Evolutionary conservation across 2,888 invertebrate genomes (phyloP), one percentile per base, ranked within the genome.

Genomic region (Hydroisotoma schaefferi): DNA sequence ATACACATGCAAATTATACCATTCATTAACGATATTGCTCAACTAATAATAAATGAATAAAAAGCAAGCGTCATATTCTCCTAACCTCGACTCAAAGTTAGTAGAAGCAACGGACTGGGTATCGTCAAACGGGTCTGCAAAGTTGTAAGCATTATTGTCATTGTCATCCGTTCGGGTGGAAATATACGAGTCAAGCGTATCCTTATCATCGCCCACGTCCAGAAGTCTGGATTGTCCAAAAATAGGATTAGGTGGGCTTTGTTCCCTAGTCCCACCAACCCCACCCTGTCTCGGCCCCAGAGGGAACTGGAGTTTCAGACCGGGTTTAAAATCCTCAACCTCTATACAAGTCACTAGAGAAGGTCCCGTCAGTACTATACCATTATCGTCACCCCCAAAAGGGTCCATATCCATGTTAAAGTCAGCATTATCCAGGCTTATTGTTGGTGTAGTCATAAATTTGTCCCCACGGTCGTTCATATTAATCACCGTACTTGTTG

Each of bases 41-140:
- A n/a, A n/a, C n/a, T n/a, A n/a, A n/a, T n/a, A n/a, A n/a, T n/a
- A n/a, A n/a, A n/a, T n/a, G n/a, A n/a, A n/a, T n/a, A n/a, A n/a
- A n/a, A n/a, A n/a, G n/a, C n/a, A n/a, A n/a, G n/a, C n/a, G n/a
- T n/a, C n/a, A n/a, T n/a, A n/a, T n/a, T n/a, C n/a, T n/a, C 22
- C 58, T 40, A 61, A 66, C 67, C 69, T 70, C 52, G 65, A 69
- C 53, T 70, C 70, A 61, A 63, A 67, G 55, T 57, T 65, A 27
- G 65, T 68, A 26, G 70, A 70, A 60, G 70, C 70, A 22, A 70
- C 63, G 58, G 70, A 70, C 47, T 62, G 59, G 28, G 65, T 57
- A 54, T 70, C 68, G 48, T 70, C 66, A 44, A 61, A 61, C 38
- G 70, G 62, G 63, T 70, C 70, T 53, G 70, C 70, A 46, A 66